Evolutionary conservation across 2,113 vertebrate species (phyloP).

Genomic region (Erythrocercus mccallii): DNA sequence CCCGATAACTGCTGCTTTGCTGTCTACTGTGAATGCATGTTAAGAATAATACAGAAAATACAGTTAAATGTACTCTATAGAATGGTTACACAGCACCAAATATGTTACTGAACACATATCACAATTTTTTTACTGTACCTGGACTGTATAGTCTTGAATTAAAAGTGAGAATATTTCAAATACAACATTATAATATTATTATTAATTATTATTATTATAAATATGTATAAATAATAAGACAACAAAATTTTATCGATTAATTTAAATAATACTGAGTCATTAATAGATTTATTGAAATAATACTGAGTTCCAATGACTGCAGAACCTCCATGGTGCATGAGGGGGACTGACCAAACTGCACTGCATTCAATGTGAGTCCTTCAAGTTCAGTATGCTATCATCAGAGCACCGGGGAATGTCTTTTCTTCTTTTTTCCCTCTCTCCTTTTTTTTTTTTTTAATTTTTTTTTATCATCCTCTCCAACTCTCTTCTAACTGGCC

Average conservation of each 20-base stretch:
- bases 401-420: fast-evolving
- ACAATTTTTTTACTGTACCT: neutral
- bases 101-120: neutral
- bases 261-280: neutral
- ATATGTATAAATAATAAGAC: neutral
- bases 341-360: neutral
- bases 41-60: slow-evolving; percentile 44
- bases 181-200: neutral
- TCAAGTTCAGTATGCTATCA: neutral
- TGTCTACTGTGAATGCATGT: slow-evolving; percentile 61
- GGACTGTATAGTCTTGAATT: neutral
- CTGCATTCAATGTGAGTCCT: neutral
- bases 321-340: neutral
- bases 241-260: neutral
- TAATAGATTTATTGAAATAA: neutral
- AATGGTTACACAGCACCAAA: neutral
- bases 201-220: neutral
- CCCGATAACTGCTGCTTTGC: slow-evolving; percentile 52
- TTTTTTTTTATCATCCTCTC: neutral
- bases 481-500: neutral
- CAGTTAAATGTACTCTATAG: neutral
- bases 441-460: no score
- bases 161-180: neutral
- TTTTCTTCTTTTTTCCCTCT: neutral
- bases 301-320: neutral